These are phyloP conservation scores for Yponomeuta sedellus DNA, from an alignment of 2,888 invertebrate species.

Conservation along the genomic window DNA sequence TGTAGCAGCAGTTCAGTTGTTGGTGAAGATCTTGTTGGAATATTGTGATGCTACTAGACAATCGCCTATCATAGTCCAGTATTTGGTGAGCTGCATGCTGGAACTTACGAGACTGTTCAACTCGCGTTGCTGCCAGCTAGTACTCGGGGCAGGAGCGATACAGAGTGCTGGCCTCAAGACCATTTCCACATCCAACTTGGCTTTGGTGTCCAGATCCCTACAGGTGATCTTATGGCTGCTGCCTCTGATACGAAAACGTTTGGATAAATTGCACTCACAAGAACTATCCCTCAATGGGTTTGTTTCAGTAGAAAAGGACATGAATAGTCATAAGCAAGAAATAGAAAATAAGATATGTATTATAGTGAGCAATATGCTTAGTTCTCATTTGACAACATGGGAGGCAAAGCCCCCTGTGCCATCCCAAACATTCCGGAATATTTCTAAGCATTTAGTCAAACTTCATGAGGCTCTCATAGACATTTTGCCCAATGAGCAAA, in stretches of 20 bases:
- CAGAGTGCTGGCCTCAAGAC: conserved; percentile 95
- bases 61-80: conserved; percentile 86
- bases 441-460: conserved; percentile 92
- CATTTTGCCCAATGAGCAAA: conserved; percentile 87
- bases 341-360: conserved; percentile 93
- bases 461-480: conserved; percentile 93
- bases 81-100: conserved; percentile 89
- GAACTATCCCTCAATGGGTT: conserved; percentile 73
- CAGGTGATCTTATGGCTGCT: conserved; percentile 88
- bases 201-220: conserved; percentile 87
- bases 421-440: conserved; percentile 90
- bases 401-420: conserved; percentile 97
- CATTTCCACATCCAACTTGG: conserved; percentile 95
- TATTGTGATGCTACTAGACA: conserved; percentile 90
- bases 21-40: conserved; percentile 93
- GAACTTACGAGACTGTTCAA: conserved; percentile 92
- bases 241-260: conserved; percentile 82
- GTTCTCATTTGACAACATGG: conserved; percentile 90
- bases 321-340: conserved; percentile 93
- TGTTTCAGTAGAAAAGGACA: conserved; percentile 85
- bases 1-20: conserved; percentile 88
- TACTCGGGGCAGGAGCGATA: conserved; percentile 97
- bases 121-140: conserved; percentile 93
- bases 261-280: conserved; percentile 77
- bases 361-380: conserved; percentile 91